These are phyloP conservation scores for Bubo bubo DNA, from an alignment of 2,113 vertebrate species.

Conservation along the genomic window DNA sequence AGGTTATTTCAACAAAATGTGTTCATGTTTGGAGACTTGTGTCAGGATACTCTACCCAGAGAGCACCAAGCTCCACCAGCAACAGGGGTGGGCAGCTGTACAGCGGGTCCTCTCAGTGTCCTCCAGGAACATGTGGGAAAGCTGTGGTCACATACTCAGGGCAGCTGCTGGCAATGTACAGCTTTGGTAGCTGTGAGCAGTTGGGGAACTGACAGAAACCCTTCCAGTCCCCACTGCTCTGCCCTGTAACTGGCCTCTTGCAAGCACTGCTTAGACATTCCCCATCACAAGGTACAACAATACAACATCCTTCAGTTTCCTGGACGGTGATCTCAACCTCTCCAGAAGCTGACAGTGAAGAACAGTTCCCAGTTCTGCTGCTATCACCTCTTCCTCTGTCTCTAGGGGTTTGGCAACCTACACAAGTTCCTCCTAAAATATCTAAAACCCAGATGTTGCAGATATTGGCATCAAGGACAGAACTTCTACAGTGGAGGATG, in stretches of 20 bases:
- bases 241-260: neutral
- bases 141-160: neutral
- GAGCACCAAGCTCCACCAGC: neutral
- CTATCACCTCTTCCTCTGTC: neutral
- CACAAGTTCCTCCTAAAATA: neutral
- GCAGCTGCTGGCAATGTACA: fast-evolving
- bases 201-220: neutral
- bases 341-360: neutral
- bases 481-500: neutral
- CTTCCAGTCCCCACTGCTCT: neutral
- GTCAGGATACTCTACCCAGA: neutral
- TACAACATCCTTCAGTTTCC: neutral
- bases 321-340: neutral
- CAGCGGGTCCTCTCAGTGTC: neutral
- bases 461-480: neutral
- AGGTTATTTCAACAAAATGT: neutral
- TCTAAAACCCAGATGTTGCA: neutral
- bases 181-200: neutral
- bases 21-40: neutral
- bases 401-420: neutral
- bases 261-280: neutral
- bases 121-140: neutral
- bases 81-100: neutral
- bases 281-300: neutral
- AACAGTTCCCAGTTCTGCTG: neutral